These are phyloP conservation scores for Myrmophylax atrothorax DNA, from an alignment of 2,113 vertebrate species.

Conservation along the genomic window DNA sequence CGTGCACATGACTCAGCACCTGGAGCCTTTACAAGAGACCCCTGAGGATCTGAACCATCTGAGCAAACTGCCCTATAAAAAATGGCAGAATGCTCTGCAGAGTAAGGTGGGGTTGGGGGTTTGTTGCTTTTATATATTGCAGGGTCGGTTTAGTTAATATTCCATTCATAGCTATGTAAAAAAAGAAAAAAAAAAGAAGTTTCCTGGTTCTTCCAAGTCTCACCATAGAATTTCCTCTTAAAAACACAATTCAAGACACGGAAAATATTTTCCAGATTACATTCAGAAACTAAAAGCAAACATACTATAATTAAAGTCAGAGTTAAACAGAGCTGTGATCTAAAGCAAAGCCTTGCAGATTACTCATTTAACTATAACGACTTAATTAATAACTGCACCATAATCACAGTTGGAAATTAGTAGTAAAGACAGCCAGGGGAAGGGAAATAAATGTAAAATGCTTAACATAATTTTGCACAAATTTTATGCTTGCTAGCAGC, in stretches of 20 bases:
- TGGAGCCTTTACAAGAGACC: constrained; percentile 26
- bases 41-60: neutral
- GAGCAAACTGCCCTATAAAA: neutral
- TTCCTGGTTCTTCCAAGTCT: neutral
- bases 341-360: neutral
- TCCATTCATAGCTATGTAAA: neutral
- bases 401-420: constrained; percentile 21
- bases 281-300: neutral
- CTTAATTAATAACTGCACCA: constrained; percentile 21
- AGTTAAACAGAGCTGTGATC: neutral
- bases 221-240: neutral
- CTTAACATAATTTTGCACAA: neutral
- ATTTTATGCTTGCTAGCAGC: neutral
- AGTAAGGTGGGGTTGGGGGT: rapidly evolving
- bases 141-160: neutral
- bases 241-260: neutral
- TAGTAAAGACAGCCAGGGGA: neutral
- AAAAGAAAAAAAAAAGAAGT: neutral
- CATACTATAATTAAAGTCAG: neutral
- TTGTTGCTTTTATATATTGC: neutral
- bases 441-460: neutral
- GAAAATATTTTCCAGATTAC: neutral
- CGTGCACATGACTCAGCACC: constrained; percentile 45
- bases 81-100: neutral
- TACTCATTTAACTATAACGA: neutral